Base-by-base conservation (phyloP, 2,797 vertebrate genomes). In the Sciurus vulgaris region DNA sequence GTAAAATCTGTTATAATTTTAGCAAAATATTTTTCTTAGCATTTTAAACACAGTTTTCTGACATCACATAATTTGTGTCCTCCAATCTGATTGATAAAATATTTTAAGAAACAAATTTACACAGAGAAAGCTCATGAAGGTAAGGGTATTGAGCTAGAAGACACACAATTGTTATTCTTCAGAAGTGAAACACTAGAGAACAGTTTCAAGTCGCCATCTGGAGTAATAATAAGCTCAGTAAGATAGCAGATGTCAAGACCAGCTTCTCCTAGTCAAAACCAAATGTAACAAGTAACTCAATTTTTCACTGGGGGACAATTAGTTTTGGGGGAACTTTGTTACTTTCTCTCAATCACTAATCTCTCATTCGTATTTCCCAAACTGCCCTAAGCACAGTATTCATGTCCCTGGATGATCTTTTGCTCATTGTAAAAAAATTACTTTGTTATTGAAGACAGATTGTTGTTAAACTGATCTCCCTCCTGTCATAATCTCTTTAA, bases 391-490 rank as follows among this genome's bases (percentile, higher is more conserved):
- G 77, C 77, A 86, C 14, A 76, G 24, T 56, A 91, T 18, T 65
- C 38, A 87, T 91, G 18, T 97, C 96, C 94, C 96, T 59, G 26
- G 61, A 88, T 93, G 77, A 96, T 96, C 91, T 96, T 95, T 96
- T 63, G 49, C 93, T 93, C 77, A 76, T 96, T 92, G 38, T 30
- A 73, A 92, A 95, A 96, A 84, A 61, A 82, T 63, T 77, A 93
- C 38, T 78, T 59, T 69, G 51, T 96, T 97, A 96, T 90, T 93
- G 93, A 96, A 96, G 93, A 97, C 97, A 98, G 97, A 97, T 97
- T 98, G 97, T 93, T 93, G 76, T 78, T 96, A 95, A 95, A 22
- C 86, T 82, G 38, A 94, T 94, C 41, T 96, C 94, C 95, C 79
- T 96, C 24, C 77, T 86, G 84, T 94, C 84, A 95, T 97, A 95